Evolutionary conservation across 2,888 invertebrate genomes (phyloP), one percentile per base, ranked within the genome.

Genomic region (Hipparchia sbordonii): DNA sequence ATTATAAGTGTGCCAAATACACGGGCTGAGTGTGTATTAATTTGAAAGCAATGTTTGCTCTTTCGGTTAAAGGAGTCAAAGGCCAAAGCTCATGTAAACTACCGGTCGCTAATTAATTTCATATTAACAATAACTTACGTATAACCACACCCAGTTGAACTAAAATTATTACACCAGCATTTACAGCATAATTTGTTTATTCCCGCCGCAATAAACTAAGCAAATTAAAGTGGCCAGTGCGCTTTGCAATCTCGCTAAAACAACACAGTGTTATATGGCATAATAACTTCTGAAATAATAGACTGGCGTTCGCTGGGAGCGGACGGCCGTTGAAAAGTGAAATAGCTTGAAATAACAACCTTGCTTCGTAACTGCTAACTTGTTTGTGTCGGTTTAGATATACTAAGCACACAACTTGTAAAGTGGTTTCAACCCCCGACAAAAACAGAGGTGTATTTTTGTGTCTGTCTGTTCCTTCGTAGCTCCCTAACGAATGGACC

Each of bases 291-390:
- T 56, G 67, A 45, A 65, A 65, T 65, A 65, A 67, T 67, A 67
- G 57, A 57, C 67, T 10, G 57, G 9, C 56, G 57, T n/a, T n/a
- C 52, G 56, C 45, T 56, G 13, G 2, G 39, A 39, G 39, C 66
- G 56, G 45, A 4, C 46, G 48, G 48, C 13, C 57, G 57, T 57
- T 67, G 67, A 56, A 67, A 67, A 65, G 51, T 51, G 46, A 45
- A 67, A 67, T 45, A 67, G 46, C 45, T 57, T 57, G 63, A 70
- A 74, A 72, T 70, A 72, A 74, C 67, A 70, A 39, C 67, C 74
- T 70, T 51, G 54, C 62, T 59, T 54, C 12, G 57, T 9, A 56
- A 67, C 13, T 57, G 46, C 13, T 10, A 23, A 23, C 67, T 67
- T 51, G 65, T 51, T 52, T 65, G 10, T 61, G 61, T 61, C 23